phyloP scores from a whole-genome alignment of 2,113 vertebrate species.

The Laticauda colubrina region DNA sequence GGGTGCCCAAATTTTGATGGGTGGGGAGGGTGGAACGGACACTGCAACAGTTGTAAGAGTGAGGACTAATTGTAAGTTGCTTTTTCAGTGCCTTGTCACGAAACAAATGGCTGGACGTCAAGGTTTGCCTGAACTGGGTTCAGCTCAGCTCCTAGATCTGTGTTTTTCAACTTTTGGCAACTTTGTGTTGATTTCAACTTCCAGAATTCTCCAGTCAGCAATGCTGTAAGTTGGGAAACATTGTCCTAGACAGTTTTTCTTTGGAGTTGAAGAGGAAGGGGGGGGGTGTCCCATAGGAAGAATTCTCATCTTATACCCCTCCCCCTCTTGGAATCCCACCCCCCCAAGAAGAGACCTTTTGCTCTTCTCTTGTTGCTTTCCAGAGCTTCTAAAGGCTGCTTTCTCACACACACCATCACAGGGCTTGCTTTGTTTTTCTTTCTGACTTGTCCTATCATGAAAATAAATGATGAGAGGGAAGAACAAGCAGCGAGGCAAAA shows the following conservation, averaged over 20 bases:
- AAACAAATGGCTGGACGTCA: background rate
- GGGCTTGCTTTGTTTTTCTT: background rate
- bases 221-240: background rate
- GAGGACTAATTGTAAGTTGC: background rate
- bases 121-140: background rate
- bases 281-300: background rate
- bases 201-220: background rate
- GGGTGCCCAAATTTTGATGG: background rate
- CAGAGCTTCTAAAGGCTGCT: background rate
- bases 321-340: background rate
- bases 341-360: background rate
- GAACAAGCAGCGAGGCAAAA: background rate
- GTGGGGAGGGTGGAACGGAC: too few relatives aligned
- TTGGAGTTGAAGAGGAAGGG: background rate
- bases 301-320: background rate
- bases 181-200: background rate
- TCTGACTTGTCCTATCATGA: background rate
- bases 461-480: background rate
- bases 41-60: background rate
- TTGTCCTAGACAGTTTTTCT: background rate
- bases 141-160: background rate
- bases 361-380: background rate
- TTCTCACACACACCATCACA: background rate
- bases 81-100: background rate
- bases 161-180: background rate